phyloP scores from a whole-genome alignment of 2,888 invertebrate genomes.

The Trichopoda pennipes region DNA sequence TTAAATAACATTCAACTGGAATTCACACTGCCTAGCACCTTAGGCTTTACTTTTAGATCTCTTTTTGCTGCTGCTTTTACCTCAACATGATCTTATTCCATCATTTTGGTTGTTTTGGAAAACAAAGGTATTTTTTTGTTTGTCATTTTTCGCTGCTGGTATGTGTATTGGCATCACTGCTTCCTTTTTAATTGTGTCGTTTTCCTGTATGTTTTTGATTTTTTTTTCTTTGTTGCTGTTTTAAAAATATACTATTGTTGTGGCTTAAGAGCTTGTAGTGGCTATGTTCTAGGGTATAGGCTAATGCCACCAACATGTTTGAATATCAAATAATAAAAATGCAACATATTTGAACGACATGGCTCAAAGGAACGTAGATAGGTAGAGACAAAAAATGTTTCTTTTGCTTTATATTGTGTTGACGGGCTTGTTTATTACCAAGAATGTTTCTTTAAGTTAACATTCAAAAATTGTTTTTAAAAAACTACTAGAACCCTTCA shows the following conservation, averaged over 20 bases:
- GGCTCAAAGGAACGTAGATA: neutral
- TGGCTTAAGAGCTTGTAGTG: constrained; percentile 48
- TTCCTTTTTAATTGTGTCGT: constrained; percentile 63
- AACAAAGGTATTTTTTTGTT: constrained; percentile 29
- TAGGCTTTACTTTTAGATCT: constrained; percentile 32
- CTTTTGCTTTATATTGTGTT: constrained; percentile 46
- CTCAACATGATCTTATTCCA: constrained; percentile 28
- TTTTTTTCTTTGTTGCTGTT: neutral
- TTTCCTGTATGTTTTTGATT: constrained; percentile 49
- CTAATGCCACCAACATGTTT: constrained; percentile 63
- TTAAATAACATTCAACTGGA: constrained; percentile 65
- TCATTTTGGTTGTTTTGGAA: constrained; percentile 32
- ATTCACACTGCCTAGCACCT: constrained; percentile 62
- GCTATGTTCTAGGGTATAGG: constrained; percentile 58
- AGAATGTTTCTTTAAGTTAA: constrained; percentile 1
- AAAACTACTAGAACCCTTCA: no score
- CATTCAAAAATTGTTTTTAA: neutral
- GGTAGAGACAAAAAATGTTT: constrained; percentile 50
- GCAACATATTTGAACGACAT: constrained; percentile 48
- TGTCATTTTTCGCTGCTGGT: constrained; percentile 1
- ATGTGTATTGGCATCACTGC: constrained; percentile 50
- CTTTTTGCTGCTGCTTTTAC: constrained; percentile 30
- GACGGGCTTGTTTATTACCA: constrained; percentile 30
- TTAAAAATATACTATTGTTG: constrained; percentile 47
- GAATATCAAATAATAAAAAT: constrained; percentile 46